Evolutionary conservation across 1,140 invertebrate species (phyloP).

Genomic region (Lasioglossum baleicum): DNA sequence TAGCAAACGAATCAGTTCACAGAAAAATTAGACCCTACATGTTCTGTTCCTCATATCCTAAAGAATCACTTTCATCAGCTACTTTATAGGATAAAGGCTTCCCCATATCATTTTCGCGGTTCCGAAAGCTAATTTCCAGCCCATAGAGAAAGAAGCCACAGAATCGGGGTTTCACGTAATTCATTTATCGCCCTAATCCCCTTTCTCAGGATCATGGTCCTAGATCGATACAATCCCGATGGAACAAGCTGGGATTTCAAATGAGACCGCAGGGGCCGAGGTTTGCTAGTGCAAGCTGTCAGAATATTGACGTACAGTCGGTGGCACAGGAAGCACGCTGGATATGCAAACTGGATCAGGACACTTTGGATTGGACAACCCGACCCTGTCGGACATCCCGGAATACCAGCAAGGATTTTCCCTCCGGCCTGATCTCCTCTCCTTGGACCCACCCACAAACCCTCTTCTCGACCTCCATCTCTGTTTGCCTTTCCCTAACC

Average conservation of each 20-base stretch:
- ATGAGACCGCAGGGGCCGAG: slow-evolving; percentile 23
- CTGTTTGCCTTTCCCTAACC: neutral
- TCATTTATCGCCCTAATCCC: no score
- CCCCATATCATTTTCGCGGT: no score
- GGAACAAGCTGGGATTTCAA: slow-evolving; percentile 18
- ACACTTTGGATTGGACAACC: slow-evolving; percentile 30
- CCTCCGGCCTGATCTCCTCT: neutral
- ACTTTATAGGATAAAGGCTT: no score
- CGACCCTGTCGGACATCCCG: neutral
- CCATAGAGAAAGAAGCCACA: no score
- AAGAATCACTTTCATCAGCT: no score
- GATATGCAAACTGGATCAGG: slow-evolving; percentile 38
- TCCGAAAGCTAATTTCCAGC: no score
- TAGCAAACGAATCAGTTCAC: no score
- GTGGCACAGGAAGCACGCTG: slow-evolving; percentile 18
- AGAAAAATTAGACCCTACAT: no score
- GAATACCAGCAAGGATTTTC: slow-evolving; percentile 17
- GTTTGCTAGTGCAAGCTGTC: slow-evolving; percentile 9
- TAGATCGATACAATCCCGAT: slow-evolving; percentile 25
- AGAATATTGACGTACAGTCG: slow-evolving; percentile 32
- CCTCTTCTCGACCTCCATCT: neutral
- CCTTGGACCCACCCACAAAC: neutral
- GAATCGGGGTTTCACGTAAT: no score
- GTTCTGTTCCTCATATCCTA: no score
- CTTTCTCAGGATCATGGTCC: no score